phyloP scores from a whole-genome alignment of 2,797 vertebrate species.

The Lemur catta region DNA sequence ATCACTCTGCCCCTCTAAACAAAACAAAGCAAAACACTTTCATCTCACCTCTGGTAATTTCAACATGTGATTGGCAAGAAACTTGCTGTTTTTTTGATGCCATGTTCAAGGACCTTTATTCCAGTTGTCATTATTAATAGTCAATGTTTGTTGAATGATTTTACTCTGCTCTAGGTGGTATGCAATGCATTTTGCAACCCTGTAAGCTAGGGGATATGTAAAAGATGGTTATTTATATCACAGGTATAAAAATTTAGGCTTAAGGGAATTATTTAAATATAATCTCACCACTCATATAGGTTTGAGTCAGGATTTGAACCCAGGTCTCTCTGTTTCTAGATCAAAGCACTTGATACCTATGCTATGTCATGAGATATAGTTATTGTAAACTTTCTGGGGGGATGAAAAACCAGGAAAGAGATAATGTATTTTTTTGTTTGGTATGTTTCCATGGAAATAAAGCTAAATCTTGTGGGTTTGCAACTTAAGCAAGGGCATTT shows the following conservation, averaged over 20 bases:
- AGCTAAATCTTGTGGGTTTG: not conserved
- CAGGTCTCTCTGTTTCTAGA: not conserved
- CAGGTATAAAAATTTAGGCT: not conserved
- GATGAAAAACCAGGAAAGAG: not conserved
- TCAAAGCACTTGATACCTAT: not conserved
- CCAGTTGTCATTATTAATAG: not conserved
- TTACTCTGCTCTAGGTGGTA: not conserved
- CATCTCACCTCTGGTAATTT: not conserved
- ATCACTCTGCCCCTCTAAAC: not conserved
- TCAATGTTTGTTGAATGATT: not conserved
- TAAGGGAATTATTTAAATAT: not conserved
- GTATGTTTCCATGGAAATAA: conserved; percentile 35
- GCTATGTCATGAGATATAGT: not conserved
- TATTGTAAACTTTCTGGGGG: not conserved
- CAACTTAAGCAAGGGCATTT: not conserved
- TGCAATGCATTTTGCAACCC: not conserved
- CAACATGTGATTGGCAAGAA: not conserved
- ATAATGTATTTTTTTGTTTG: not conserved
- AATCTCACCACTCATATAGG: not conserved
- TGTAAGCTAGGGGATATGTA: not conserved
- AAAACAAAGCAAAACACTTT: not conserved
- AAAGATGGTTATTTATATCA: not conserved
- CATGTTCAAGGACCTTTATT: not conserved
- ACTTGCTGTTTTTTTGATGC: not conserved
- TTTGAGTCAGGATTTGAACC: not conserved